Evolutionary conservation across 2,797 vertebrate genomes (phyloP).

Genomic region (Gallinago solitaria): DNA sequence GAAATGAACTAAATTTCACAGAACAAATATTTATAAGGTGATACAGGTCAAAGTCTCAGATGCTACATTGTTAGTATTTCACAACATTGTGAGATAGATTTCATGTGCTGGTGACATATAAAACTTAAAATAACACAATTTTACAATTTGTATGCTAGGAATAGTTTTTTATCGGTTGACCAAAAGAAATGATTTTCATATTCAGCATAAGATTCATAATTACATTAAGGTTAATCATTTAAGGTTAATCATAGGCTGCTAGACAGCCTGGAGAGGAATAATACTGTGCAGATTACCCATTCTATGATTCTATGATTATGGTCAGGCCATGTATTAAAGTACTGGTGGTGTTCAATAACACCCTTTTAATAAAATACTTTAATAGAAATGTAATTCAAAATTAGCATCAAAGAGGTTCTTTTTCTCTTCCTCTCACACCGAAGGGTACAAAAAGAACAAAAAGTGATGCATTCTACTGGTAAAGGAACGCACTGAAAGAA

Average conservation of each 20-base stretch:
- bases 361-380: background rate
- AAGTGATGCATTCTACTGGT: background rate
- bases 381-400: background rate
- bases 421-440: background rate
- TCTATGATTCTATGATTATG: background rate
- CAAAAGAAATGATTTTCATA: background rate
- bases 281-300: background rate
- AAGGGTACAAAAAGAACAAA: background rate
- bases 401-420: background rate
- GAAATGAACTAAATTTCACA: background rate
- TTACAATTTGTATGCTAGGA: background rate
- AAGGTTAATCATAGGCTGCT: background rate
- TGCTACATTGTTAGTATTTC: background rate
- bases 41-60: background rate
- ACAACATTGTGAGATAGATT: background rate
- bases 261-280: background rate
- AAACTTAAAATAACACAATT: background rate
- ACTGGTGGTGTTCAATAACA: background rate
- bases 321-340: background rate
- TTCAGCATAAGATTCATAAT: background rate
- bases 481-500: background rate
- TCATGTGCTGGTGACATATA: background rate
- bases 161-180: background rate
- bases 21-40: background rate
- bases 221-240: background rate